Conservation (phyloP, 2,888 invertebrate genomes). For the Luffia ferchaultella region DNA sequence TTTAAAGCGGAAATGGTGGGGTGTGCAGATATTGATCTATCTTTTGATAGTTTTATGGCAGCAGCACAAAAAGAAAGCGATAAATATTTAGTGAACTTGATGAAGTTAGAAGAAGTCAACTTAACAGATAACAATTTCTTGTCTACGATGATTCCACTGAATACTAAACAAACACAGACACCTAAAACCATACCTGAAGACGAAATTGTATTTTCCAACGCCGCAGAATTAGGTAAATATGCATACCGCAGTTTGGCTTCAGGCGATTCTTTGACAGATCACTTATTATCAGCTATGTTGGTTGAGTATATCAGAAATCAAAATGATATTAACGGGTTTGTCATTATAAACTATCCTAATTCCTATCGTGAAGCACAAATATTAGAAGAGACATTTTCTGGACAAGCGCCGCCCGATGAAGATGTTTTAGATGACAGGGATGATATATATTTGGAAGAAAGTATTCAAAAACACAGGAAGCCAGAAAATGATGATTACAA, state of each 20-base stretch:
- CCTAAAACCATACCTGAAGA: slow-evolving; percentile 67
- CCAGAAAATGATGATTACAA: slow-evolving; percentile 40
- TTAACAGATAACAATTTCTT: not conserved
- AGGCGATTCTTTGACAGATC: slow-evolving; percentile 63
- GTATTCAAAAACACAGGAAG: slow-evolving; percentile 38
- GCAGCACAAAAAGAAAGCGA: slow-evolving; percentile 32
- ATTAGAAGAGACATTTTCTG: slow-evolving; percentile 68
- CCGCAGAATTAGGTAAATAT: slow-evolving; percentile 64
- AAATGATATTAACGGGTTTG: slow-evolving; percentile 62
- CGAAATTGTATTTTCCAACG: slow-evolving; percentile 50
- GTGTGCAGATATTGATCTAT: slow-evolving; percentile 50
- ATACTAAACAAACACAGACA: slow-evolving; percentile 65
- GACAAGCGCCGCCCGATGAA: slow-evolving; percentile 49
- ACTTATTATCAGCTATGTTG: slow-evolving; percentile 63
- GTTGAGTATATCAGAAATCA: slow-evolving; percentile 67
- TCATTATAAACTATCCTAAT: slow-evolving; percentile 71
- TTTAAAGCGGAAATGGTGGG: slow-evolving; percentile 64
- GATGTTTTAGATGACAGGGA: slow-evolving; percentile 35
- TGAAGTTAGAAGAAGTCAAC: slow-evolving; percentile 34
- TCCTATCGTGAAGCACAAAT: slow-evolving; percentile 64
- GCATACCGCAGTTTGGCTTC: slow-evolving; percentile 58
- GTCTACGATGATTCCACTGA: slow-evolving; percentile 11
- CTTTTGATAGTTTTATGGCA: slow-evolving; percentile 38
- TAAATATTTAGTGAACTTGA: slow-evolving; percentile 37
- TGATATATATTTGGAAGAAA: slow-evolving; percentile 48